These are phyloP conservation scores for Protaetia brevitarsis DNA, from an alignment of 1,140 invertebrate genomes.

Conservation along the genomic window DNA sequence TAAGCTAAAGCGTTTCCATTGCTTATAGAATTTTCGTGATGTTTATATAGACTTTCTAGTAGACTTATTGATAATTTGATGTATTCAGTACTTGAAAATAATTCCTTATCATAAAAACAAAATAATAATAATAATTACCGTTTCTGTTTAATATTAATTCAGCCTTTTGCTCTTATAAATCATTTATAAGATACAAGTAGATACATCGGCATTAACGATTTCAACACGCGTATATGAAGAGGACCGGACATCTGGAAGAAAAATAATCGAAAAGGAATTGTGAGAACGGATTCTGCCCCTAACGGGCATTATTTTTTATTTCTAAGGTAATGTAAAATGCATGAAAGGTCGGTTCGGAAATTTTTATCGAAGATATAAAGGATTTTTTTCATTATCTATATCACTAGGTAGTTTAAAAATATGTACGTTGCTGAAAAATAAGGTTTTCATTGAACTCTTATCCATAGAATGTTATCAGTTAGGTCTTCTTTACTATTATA, in stretches of 20 bases:
- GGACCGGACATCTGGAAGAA: constrained; percentile 4
- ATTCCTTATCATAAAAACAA: neutral
- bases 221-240: neutral
- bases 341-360: neutral
- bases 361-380: constrained; percentile 1
- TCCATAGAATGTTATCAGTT: too few species aligned
- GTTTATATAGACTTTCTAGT: too few species aligned
- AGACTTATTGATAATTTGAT: too few species aligned
- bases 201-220: neutral
- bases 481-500: too few species aligned
- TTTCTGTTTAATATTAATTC: neutral
- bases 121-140: neutral
- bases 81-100: too few species aligned
- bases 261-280: neutral
- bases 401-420: too few species aligned
- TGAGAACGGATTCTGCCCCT: neutral
- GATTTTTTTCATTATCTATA: constrained; percentile 1
- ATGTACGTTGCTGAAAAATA: too few species aligned
- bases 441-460: too few species aligned
- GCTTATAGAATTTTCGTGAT: too few species aligned
- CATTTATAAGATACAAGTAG: neutral
- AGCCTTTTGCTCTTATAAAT: neutral
- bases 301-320: neutral
- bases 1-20: too few species aligned
- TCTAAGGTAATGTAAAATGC: constrained; percentile 5